Evolutionary conservation across 2,797 vertebrate species (phyloP).

Genomic region (Malacoraja senta): DNA sequence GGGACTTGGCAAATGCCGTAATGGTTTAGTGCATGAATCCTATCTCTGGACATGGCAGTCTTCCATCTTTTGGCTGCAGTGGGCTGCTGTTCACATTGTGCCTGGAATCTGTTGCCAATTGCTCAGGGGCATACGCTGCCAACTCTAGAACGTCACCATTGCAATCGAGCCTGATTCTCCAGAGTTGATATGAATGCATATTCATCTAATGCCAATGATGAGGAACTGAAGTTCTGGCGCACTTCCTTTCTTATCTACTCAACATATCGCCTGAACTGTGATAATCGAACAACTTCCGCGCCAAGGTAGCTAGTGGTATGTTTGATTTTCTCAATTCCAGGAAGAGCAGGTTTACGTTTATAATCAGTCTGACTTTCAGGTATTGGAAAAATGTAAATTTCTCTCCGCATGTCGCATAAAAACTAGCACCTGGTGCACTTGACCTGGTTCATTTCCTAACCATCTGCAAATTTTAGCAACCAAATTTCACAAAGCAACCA

Average conservation of each 20-base stretch:
- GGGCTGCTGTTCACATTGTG: neutral
- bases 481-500: neutral
- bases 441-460: neutral
- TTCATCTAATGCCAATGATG: neutral
- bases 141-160: too few species aligned
- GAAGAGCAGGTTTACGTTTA: neutral
- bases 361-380: neutral
- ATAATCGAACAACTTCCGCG: neutral
- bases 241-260: neutral
- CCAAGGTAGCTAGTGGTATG: neutral
- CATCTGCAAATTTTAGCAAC: neutral
- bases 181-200: too few species aligned
- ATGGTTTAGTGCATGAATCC: too few species aligned
- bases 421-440: neutral
- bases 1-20: too few species aligned
- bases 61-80: too few species aligned
- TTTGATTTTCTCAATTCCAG: neutral
- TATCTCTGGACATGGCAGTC: too few species aligned
- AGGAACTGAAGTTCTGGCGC: neutral
- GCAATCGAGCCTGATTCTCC: neutral
- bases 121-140: neutral
- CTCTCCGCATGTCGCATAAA: neutral
- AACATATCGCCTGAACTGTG: neutral
- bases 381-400: neutral
- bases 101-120: neutral